These are phyloP conservation scores for Alauda arvensis DNA, from an alignment of 2,797 vertebrate species.

Conservation along the genomic window DNA sequence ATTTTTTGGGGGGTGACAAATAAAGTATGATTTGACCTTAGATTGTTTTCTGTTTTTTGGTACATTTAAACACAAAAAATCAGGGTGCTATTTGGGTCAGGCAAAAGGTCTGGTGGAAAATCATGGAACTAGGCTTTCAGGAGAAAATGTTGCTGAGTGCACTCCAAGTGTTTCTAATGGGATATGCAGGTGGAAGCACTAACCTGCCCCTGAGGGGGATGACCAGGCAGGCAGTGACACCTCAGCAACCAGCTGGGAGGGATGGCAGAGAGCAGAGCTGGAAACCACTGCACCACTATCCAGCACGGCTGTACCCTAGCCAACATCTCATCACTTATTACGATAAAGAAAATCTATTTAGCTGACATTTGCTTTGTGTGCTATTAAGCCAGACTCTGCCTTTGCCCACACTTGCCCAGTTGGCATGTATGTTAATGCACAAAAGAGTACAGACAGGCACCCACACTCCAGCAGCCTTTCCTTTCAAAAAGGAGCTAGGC, in stretches of 20 bases:
- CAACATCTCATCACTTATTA: background rate
- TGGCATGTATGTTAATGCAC: background rate
- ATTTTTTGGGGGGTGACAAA: background rate
- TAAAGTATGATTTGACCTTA: background rate
- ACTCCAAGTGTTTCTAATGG: background rate
- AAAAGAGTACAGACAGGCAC: constrained; percentile 2
- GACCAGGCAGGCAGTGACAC: background rate
- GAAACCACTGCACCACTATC: background rate
- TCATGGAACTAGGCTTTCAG: background rate
- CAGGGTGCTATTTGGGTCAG: background rate
- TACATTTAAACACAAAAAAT: background rate
- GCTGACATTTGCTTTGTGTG: constrained; percentile 26
- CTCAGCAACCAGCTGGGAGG: rapidly evolving
- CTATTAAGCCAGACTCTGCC: background rate
- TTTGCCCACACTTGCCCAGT: background rate
- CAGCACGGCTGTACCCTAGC: rapidly evolving
- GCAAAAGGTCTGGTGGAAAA: background rate
- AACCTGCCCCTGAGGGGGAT: rapidly evolving
- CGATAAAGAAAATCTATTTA: constrained; percentile 40
- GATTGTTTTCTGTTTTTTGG: background rate
- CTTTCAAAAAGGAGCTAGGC: background rate
- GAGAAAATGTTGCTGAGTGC: background rate
- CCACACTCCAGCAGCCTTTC: background rate
- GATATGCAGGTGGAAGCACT: background rate
- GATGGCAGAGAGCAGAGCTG: background rate